Percentiles rank a stretch among this genome's conserved stretches.
These are phyloP conservation scores for Pachypsylla venusta DNA, from an alignment of 1,140 invertebrate species.

Conservation along the genomic window DNA sequence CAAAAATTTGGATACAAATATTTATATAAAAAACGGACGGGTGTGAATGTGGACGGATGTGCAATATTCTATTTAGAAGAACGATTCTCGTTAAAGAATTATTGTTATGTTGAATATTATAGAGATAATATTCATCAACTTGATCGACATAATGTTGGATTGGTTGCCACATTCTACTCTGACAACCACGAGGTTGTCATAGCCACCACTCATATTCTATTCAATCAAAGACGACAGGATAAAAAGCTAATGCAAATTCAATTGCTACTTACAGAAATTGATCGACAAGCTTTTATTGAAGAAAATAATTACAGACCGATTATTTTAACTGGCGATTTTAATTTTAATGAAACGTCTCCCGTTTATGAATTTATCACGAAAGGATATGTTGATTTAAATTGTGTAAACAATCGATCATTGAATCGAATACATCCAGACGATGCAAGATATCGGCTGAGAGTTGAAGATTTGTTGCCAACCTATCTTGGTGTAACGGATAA, in stretches of 20 bases:
- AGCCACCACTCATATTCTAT: constrained; percentile 88
- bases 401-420: constrained; percentile 24
- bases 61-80: constrained; percentile 59
- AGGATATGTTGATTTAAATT: constrained; percentile 39
- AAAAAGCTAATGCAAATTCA: constrained; percentile 72
- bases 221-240: constrained; percentile 75
- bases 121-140: constrained; percentile 36
- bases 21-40: constrained; percentile 35
- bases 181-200: constrained; percentile 46
- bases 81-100: constrained; percentile 44
- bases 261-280: constrained; percentile 65
- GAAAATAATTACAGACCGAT: constrained; percentile 47
- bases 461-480: constrained; percentile 34
- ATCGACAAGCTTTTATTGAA: constrained; percentile 49
- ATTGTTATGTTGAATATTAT: constrained; percentile 43
- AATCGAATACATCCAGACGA: constrained; percentile 24
- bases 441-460: constrained; percentile 9
- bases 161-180: constrained; percentile 54
- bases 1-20: constrained; percentile 26
- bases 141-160: constrained; percentile 72
- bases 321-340: constrained; percentile 81
- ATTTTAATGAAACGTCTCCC: constrained; percentile 52
- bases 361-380: constrained; percentile 54
- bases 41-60: constrained; percentile 55
- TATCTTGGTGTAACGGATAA: constrained; percentile 43